Conservation (phyloP, 92 coral and sea anemone species). For the Pocillopora meandrina region DNA sequence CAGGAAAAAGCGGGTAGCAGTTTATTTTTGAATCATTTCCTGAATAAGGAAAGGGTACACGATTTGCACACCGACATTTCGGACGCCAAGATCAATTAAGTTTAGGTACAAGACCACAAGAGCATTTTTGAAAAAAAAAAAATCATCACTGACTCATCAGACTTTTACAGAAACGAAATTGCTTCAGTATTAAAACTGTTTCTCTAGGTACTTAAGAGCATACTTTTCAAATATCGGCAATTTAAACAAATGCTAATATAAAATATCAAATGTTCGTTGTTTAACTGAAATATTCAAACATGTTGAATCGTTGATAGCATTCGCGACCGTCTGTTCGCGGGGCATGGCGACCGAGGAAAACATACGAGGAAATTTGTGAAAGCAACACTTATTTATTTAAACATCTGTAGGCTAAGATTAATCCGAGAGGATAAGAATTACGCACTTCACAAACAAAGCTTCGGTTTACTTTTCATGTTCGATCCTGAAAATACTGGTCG, state of each 20-base stretch:
- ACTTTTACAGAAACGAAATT: neutral
- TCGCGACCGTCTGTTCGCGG: constrained; percentile 11
- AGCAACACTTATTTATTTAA: constrained; percentile 22
- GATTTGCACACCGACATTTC: neutral
- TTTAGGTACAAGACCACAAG: neutral
- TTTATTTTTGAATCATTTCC: constrained; percentile 37
- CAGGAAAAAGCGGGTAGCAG: constrained; percentile 33
- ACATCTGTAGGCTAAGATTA: constrained; percentile 17
- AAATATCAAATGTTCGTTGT: constrained; percentile 1
- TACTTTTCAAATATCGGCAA: constrained; percentile 11
- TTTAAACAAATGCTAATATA: constrained; percentile 28
- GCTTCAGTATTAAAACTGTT: neutral
- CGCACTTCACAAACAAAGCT: neutral
- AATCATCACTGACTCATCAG: no score
- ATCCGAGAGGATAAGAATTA: constrained; percentile 8
- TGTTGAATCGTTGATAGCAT: neutral
- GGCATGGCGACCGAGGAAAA: neutral
- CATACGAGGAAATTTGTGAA: neutral
- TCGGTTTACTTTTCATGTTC: neutral
- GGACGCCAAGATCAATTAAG: neutral
- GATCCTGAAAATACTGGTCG: neutral
- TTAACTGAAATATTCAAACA: neutral
- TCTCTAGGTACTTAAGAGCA: neutral
- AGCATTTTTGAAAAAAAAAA: no score
- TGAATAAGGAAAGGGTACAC: constrained; percentile 28